These are phyloP conservation scores for Spisula solida DNA, from an alignment of 2,888 invertebrate genomes.

Conservation along the genomic window DNA sequence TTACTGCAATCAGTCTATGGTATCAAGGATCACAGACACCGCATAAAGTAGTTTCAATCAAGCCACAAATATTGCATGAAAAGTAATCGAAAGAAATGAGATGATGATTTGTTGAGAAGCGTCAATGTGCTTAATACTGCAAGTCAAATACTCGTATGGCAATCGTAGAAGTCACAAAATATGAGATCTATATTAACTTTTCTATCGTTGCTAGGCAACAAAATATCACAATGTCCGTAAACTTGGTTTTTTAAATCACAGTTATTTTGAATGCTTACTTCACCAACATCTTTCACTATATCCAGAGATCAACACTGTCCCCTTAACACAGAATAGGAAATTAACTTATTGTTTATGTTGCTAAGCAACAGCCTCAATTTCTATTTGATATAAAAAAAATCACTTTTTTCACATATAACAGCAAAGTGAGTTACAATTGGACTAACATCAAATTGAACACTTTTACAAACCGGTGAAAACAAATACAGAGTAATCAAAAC, in stretches of 20 bases:
- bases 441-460: too few relatives aligned
- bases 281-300: not conserved
- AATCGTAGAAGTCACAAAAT: not conserved
- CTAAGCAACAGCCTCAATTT: conserved; percentile 11
- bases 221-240: not conserved
- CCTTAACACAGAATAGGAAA: not conserved
- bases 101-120: too few relatives aligned
- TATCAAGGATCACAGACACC: not conserved
- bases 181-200: conserved; percentile 7
- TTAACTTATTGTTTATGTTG: not conserved
- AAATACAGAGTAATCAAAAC: too few relatives aligned
- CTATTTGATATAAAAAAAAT: not conserved
- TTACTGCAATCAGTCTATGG: not conserved
- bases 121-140: not conserved
- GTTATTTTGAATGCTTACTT: not conserved
- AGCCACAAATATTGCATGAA: too few relatives aligned
- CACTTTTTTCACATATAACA: too few relatives aligned
- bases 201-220: conserved; percentile 3
- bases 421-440: too few relatives aligned
- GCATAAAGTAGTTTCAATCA: not conserved
- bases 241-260: not conserved
- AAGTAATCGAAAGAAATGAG: too few relatives aligned
- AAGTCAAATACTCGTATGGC: not conserved
- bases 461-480: too few relatives aligned
- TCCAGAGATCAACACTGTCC: not conserved